Evolutionary conservation across 2,888 invertebrate genomes (phyloP).

Genomic region (Hemistola chrysoprasaria): DNA sequence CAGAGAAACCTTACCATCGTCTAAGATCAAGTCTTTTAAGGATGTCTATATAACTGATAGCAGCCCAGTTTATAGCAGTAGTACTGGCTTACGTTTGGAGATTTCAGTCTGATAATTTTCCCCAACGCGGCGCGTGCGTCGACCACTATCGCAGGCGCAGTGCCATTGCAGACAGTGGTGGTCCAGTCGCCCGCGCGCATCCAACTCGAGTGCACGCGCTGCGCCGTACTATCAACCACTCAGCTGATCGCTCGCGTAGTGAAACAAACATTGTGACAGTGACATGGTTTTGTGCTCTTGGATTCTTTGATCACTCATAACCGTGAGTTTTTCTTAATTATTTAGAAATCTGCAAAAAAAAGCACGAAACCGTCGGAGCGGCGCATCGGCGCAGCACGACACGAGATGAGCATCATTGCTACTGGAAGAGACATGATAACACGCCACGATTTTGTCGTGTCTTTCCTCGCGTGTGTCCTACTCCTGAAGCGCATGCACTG

Average conservation of each 20-base stretch:
- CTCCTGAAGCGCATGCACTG: not conserved
- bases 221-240: slow-evolving; percentile 25
- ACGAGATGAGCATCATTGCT: slow-evolving; percentile 34
- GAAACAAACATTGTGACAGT: slow-evolving; percentile 68
- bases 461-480: not conserved
- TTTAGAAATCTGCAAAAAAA: slow-evolving; percentile 80
- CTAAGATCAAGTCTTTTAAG: no score
- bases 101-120: slow-evolving; percentile 48
- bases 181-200: slow-evolving; percentile 57
- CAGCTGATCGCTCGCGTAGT: slow-evolving; percentile 45
- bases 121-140: slow-evolving; percentile 32
- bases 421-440: slow-evolving; percentile 33
- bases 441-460: not conserved
- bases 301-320: slow-evolving; percentile 61
- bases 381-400: slow-evolving; percentile 49
- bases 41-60: slow-evolving; percentile 2
- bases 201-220: slow-evolving; percentile 40
- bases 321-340: slow-evolving; percentile 78
- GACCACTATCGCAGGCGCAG: not conserved
- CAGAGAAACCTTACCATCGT: no score
- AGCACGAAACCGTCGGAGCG: slow-evolving; percentile 75
- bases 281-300: slow-evolving; percentile 77
- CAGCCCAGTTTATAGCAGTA: slow-evolving; percentile 4
- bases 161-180: slow-evolving; percentile 21
- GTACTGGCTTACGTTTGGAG: slow-evolving; percentile 36